Percentiles rank a stretch among this genome's conserved stretches.
phyloP scores from a whole-genome alignment of 1,140 invertebrate species.

The Pseudomyrmex flavicornis region DNA sequence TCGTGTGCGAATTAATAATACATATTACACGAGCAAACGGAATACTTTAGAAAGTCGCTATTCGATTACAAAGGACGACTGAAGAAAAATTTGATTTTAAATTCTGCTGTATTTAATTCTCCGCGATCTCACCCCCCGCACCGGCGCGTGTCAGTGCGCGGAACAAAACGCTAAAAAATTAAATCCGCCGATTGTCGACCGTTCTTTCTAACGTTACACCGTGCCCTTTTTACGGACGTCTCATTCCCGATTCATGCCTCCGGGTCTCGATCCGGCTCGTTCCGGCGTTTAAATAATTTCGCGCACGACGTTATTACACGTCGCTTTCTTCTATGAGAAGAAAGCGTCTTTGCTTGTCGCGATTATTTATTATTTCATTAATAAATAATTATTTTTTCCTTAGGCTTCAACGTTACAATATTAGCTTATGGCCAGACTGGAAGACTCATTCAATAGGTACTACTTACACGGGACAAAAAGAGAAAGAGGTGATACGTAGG shows the following conservation, averaged over 20 bases:
- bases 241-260: conserved; percentile 41
- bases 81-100: background rate
- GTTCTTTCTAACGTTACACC: background rate
- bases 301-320: conserved; percentile 27
- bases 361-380: no score
- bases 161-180: conserved; percentile 31
- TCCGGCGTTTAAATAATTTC: conserved; percentile 50
- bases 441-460: conserved; percentile 97
- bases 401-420: conserved; percentile 96
- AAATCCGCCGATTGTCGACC: conserved; percentile 30
- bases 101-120: background rate
- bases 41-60: background rate
- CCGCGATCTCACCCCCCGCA: background rate
- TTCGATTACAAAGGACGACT: no score
- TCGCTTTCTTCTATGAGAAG: conserved; percentile 1
- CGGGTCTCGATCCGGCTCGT: background rate
- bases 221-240: conserved; percentile 9
- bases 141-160: background rate
- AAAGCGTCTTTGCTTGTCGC: background rate
- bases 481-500: conserved; percentile 93
- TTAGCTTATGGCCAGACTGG: conserved; percentile 97
- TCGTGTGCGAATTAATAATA: background rate
- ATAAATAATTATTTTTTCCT: conserved; percentile 52
- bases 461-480: conserved; percentile 87
- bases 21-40: background rate